Evolutionary conservation across 2,113 vertebrate species (phyloP).

Genomic region (Aepyceros melampus): DNA sequence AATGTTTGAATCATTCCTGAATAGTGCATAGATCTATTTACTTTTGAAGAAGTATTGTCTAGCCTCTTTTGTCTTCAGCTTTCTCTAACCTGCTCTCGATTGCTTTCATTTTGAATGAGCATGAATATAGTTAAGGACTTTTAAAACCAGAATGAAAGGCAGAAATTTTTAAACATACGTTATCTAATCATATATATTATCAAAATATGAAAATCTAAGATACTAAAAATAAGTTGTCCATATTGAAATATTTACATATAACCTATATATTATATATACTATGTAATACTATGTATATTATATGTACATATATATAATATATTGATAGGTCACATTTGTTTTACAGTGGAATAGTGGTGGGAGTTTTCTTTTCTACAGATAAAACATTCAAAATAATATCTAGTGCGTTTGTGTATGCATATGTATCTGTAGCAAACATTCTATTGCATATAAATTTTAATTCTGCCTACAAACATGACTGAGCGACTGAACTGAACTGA

Average conservation of each 20-base stretch:
- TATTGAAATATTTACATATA: background rate
- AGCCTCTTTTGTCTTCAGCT: background rate
- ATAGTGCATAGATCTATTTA: slow-evolving; percentile 39
- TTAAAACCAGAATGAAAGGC: background rate
- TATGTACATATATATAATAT: background rate
- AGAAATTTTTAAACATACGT: background rate
- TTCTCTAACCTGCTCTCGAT: background rate
- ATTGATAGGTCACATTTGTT: slow-evolving; percentile 35
- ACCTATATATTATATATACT: background rate
- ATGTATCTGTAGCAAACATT: slow-evolving; percentile 43
- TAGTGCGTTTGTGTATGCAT: background rate
- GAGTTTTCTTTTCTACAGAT: slow-evolving; percentile 35
- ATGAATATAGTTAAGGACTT: background rate
- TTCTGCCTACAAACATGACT: slow-evolving; percentile 28
- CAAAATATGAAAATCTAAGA: slow-evolving; percentile 3
- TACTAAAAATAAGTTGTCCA: background rate
- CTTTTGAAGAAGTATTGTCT: slow-evolving; percentile 41
- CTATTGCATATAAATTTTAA: slow-evolving; percentile 55
- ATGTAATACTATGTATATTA: too few species aligned
- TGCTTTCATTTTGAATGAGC: slow-evolving; percentile 35
- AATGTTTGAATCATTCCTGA: slow-evolving; percentile 39
- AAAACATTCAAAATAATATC: background rate
- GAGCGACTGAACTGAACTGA: too few species aligned
- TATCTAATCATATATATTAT: background rate
- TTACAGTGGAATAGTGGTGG: slow-evolving; percentile 54